phyloP scores from a whole-genome alignment of 2,113 vertebrate genomes.

The Sapajus apella region DNA sequence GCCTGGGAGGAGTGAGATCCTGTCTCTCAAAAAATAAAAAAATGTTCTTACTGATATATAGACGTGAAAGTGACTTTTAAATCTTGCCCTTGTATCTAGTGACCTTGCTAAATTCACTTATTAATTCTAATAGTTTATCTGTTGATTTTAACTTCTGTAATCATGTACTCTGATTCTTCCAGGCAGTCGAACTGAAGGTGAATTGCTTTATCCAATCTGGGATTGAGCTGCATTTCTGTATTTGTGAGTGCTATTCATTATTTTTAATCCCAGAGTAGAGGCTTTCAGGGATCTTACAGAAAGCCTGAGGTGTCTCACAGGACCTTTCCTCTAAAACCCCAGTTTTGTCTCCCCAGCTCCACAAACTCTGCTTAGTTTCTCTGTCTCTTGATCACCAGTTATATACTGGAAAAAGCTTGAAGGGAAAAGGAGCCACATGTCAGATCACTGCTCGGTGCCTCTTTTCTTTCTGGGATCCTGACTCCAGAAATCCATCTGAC shows the following conservation, averaged over 20 bases:
- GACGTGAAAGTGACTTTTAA: background rate
- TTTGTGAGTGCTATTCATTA: background rate
- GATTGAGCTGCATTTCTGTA: background rate
- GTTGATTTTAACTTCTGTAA: background rate
- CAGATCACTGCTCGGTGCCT: rapidly evolving
- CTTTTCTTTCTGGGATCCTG: background rate
- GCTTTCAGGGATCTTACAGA: background rate
- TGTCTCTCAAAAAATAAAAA: too few species aligned
- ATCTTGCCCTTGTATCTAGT: background rate
- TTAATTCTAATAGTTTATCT: background rate
- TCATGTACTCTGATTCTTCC: background rate
- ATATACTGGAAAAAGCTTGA: background rate
- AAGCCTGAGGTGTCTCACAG: background rate
- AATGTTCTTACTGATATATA: background rate
- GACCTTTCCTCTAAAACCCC: background rate
- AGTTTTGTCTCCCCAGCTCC: background rate
- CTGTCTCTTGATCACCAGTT: background rate
- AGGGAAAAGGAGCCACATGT: background rate
- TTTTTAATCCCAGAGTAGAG: background rate
- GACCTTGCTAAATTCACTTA: background rate
- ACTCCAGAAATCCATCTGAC: background rate
- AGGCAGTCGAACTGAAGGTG: background rate
- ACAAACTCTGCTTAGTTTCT: background rate
- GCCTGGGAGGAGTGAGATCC: too few species aligned
- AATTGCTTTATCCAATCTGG: background rate